phyloP scores from a whole-genome alignment of 2,888 invertebrate genomes.

The Neuroscelio doddi region DNA sequence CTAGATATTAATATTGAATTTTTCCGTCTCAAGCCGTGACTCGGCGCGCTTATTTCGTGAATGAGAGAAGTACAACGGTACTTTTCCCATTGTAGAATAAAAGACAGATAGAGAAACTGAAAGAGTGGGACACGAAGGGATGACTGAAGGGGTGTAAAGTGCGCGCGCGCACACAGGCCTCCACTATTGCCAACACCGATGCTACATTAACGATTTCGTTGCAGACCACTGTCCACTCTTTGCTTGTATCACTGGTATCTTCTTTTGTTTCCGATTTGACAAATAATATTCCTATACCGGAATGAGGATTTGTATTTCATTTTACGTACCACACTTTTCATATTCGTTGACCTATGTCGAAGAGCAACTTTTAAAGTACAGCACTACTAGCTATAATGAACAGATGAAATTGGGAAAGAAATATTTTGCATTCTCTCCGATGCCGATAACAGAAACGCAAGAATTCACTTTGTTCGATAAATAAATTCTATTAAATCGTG shows the following conservation, averaged over 20 bases:
- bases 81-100: slow-evolving; percentile 16
- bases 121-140: slow-evolving; percentile 22
- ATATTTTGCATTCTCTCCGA: background rate
- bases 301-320: no score
- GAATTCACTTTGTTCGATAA: background rate
- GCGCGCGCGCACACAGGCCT: slow-evolving; percentile 26
- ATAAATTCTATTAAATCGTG: background rate
- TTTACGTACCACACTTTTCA: no score
- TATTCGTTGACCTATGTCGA: no score
- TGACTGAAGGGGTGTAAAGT: slow-evolving; percentile 23
- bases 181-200: slow-evolving; percentile 12
- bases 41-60: slow-evolving; percentile 6
- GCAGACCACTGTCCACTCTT: slow-evolving; percentile 38
- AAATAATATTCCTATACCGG: no score
- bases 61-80: slow-evolving; percentile 20
- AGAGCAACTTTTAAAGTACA: background rate
- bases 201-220: slow-evolving; percentile 25
- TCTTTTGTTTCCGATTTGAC: slow-evolving; percentile 1
- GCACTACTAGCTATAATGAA: background rate
- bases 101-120: slow-evolving; percentile 11
- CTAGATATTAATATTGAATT: slow-evolving; percentile 87
- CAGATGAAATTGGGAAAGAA: background rate
- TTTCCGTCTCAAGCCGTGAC: slow-evolving; percentile 71
- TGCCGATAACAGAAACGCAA: background rate
- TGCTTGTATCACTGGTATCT: slow-evolving; percentile 10